A percentile compares a stretch with the other conserved stretches of the same genome.
These are phyloP conservation scores for Hyposmocoma kahamanoa DNA, from an alignment of 1,140 invertebrate genomes.

Conservation along the genomic window DNA sequence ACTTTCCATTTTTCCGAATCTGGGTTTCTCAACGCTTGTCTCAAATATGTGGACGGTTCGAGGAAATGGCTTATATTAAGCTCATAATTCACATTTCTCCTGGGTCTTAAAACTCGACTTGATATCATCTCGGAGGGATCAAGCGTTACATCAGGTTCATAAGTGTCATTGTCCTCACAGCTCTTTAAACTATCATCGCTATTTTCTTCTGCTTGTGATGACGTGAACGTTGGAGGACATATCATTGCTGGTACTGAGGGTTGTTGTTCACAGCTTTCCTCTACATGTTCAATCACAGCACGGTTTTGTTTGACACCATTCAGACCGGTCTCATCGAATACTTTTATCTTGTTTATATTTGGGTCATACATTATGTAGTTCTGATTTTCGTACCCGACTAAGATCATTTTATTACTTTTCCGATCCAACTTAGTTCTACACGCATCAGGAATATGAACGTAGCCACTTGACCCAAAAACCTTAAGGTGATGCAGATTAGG, in stretches of 20 bases:
- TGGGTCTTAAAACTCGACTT: not conserved
- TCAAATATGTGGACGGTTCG: conserved; percentile 15
- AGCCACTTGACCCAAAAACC: conserved; percentile 18
- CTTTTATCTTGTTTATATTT: not conserved
- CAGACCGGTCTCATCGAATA: not conserved
- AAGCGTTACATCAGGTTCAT: conserved; percentile 8
- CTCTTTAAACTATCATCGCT: not conserved
- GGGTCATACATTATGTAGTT: not conserved
- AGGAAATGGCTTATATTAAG: too few relatives aligned
- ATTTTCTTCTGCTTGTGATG: not conserved
- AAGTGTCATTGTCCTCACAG: conserved; percentile 5
- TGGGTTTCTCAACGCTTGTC: conserved; percentile 12
- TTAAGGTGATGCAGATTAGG: conserved; percentile 16
- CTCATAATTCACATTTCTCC: conserved; percentile 11
- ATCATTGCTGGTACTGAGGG: not conserved
- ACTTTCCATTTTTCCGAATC: not conserved
- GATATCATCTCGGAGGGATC: not conserved
- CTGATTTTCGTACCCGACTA: not conserved
- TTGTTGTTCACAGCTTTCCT: not conserved
- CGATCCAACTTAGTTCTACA: conserved; percentile 19
- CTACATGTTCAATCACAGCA: not conserved
- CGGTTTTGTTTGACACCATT: not conserved
- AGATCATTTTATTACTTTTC: conserved; percentile 14
- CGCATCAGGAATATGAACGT: conserved; percentile 22
- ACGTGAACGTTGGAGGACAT: not conserved